Base-by-base conservation (phyloP, 2,797 vertebrate species). In the Melanotaenia nigrans region DNA sequence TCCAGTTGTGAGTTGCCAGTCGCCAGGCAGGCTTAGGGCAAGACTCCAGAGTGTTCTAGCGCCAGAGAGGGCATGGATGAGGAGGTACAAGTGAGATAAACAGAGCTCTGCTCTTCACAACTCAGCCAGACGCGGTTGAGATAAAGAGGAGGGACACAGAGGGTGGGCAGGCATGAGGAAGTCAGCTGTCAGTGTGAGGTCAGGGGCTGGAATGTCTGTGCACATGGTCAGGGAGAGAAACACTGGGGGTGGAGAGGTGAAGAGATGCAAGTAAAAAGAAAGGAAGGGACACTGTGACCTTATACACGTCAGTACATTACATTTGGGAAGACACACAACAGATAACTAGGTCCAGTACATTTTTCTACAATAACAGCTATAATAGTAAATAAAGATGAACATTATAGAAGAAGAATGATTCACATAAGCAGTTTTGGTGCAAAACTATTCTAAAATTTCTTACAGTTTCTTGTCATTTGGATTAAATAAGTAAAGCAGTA, bases 111-210 rank as follows among this genome's bases (percentile, higher is more conserved):
- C 85, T 86, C 82, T 81, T 88, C 81, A 65, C 75, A 79, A 79
- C 68, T 59, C 59, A 14, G 77, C 69, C 65, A 82, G 80, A 77
- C 73, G 64, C 77, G 78, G 82, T 85, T 85, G 90, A 90, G 92
- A 90, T 92, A 91, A 93, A 93, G 89, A 91, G 82, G 87, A 90
- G 82, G 87, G 81, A 85, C 86, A 74, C 85, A 74, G 86, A 77
- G 90, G 89, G 90, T 73, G 86, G 85, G 79, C 65, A 83, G 84
- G 88, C 83, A 87, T 90, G 91, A 94, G 93, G 92, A 94, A 94
- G 93, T 95, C 94, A 95, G 92, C 93, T 94, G 93, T 94, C 90
- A 90, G 83, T 88, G 85, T 87, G 81, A 90, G 92, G 92, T 93
- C 92, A 93, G 85, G 65, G 84, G 81, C 84, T 86, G 93, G 92